Evolutionary conservation across 2,888 invertebrate species (phyloP), one percentile per base, ranked within the genome.

Genomic region (Horisme vitalbata): DNA sequence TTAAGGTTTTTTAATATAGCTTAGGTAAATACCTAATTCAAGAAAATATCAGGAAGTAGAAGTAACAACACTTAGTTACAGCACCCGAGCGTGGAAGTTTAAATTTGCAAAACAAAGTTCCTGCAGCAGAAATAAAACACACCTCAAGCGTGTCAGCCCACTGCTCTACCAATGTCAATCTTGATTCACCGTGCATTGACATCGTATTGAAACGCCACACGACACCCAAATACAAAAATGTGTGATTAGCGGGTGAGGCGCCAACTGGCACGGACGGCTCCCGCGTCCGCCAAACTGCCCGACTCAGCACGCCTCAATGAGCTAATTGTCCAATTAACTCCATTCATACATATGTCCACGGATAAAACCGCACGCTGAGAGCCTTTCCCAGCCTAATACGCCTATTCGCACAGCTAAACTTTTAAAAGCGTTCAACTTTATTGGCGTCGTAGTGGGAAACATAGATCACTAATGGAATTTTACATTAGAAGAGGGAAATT

Each of bases 271-370:
- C 68, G 52, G 61, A 49, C 56, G 63, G 61, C 70, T 64, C 64
- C 57, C 43, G 61, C 70, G 67, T 60, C 68, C 66, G 83, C 83
- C 86, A 85, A 84, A 78, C 80, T 66, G 71, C 71, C 69, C 74
- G 67, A 65, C 71, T 71, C 72, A 72, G 67, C 79, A 71, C 75
- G 77, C 76, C 80, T 83, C 81, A 82, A 83, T 82, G 82, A 77
- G 75, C 71, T 70, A 76, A 79, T 76, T 74, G 76, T 76, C 76
- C 81, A 84, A 85, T 87, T 85, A 86, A 79, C 79, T 83, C 72
- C 83, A 84, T 87, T 87, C 85, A 85, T 82, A 80, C 81, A 74
- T 74, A 64, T 65, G 61, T 63, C 66, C 63, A 52, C 62, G 66
- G 68, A 72, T 72, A 70, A 68, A 68, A 64, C 69, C 68, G 61